A percentile compares a stretch with the other conserved stretches of the same genome.
Evolutionary conservation across 2,797 vertebrate genomes (phyloP).

Genomic region (Pelodytes ibericus): DNA sequence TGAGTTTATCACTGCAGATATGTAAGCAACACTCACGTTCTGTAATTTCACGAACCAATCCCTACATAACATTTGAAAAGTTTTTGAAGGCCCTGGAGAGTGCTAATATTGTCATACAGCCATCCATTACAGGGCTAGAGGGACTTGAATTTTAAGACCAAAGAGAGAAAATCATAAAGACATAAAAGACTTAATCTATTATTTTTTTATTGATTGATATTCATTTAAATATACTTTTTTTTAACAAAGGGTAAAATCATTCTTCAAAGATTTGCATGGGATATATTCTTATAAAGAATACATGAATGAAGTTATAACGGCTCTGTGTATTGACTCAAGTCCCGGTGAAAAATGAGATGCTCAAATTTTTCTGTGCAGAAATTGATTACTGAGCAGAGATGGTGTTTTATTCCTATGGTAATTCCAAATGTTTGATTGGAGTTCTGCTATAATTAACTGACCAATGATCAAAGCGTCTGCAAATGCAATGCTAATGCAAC

Average conservation of each 20-base stretch:
- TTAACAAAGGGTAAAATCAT: constrained; percentile 7
- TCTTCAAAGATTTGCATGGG: constrained; percentile 18
- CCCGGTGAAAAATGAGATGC: constrained; percentile 24
- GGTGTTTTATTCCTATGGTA: constrained; percentile 19
- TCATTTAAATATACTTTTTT: constrained; percentile 38
- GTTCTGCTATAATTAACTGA: constrained; percentile 21
- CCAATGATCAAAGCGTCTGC: constrained; percentile 6
- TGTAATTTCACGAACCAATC: too few species aligned
- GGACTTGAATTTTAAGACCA: background rate
- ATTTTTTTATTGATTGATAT: constrained; percentile 29
- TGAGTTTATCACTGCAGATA: too few species aligned
- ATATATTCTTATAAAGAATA: background rate
- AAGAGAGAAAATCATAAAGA: background rate
- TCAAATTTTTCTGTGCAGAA: constrained; percentile 18
- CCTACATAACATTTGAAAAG: background rate
- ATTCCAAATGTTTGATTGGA: constrained; percentile 30
- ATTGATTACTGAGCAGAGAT: constrained; percentile 32
- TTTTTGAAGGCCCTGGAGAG: background rate
- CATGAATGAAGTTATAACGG: constrained; percentile 33
- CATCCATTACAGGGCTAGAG: background rate
- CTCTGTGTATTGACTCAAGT: constrained; percentile 34
- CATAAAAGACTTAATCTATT: background rate
- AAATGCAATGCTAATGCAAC: background rate
- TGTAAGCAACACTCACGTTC: too few species aligned
- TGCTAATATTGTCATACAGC: background rate